phyloP scores from a whole-genome alignment of 2,113 vertebrate species.

The Onychostruthus taczanowskii region DNA sequence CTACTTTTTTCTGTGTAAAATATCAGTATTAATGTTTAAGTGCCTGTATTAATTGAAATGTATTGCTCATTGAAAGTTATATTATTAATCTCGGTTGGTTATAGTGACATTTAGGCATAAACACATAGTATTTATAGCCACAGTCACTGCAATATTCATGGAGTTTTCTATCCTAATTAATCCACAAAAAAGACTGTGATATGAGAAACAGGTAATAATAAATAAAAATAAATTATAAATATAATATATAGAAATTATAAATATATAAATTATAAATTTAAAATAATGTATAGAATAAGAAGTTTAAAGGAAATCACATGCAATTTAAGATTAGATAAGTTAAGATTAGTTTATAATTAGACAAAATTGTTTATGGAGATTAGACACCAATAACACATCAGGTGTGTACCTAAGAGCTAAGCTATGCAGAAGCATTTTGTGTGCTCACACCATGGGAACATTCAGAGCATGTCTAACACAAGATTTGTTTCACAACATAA shows the following conservation, averaged over 20 bases:
- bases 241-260: background rate
- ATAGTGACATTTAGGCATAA: background rate
- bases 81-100: background rate
- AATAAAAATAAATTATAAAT: background rate
- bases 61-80: background rate
- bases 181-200: background rate
- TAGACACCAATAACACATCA: slow-evolving; percentile 9
- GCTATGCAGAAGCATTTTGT: background rate
- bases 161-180: background rate
- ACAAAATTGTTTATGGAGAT: background rate
- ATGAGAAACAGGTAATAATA: background rate
- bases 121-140: background rate
- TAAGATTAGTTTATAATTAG: background rate
- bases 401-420: background rate
- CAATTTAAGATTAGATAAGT: background rate
- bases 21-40: background rate
- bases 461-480: slow-evolving; percentile 10
- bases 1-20: background rate
- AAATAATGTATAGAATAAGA: background rate
- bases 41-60: background rate
- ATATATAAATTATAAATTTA: background rate
- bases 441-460: slow-evolving; percentile 12
- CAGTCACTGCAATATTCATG: background rate
- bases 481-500: slow-evolving; percentile 37
- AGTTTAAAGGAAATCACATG: background rate